phyloP scores from a whole-genome alignment of 1,140 invertebrate species.

The Chelonus insularis region DNA sequence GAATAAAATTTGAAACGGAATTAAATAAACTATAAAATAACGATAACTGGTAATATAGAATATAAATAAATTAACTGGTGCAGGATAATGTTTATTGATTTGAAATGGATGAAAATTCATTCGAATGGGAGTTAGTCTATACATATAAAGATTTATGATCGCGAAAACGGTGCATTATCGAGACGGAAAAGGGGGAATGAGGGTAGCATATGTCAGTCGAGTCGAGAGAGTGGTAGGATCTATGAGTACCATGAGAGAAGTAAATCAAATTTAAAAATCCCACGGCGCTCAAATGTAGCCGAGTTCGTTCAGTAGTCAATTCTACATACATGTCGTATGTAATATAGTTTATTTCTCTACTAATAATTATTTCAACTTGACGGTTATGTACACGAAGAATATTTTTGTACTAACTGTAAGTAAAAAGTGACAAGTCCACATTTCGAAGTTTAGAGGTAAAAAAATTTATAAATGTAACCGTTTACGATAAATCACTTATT shows the following conservation, averaged over 20 bases:
- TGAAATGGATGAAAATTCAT: slow-evolving; percentile 17
- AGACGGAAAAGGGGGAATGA: slow-evolving; percentile 4
- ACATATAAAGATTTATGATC: slow-evolving; percentile 27
- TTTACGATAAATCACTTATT: too few species aligned
- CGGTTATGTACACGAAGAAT: not conserved
- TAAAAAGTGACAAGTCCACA: too few species aligned
- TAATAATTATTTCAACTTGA: not conserved
- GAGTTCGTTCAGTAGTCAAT: slow-evolving; percentile 5
- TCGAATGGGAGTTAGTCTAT: slow-evolving; percentile 20
- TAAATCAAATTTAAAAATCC: slow-evolving; percentile 60
- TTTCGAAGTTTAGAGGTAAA: too few species aligned
- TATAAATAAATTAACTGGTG: slow-evolving; percentile 8
- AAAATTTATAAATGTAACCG: not conserved
- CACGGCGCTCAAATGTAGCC: slow-evolving; percentile 42
- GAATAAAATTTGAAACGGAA: too few species aligned
- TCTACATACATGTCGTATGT: not conserved
- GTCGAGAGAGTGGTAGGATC: slow-evolving; percentile 35
- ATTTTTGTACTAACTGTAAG: not conserved
- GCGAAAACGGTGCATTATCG: slow-evolving; percentile 27
- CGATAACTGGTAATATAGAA: too few species aligned
- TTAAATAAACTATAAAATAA: too few species aligned
- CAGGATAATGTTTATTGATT: slow-evolving; percentile 23
- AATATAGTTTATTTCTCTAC: not conserved
- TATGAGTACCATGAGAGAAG: slow-evolving; percentile 54
- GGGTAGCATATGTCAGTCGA: slow-evolving; percentile 14